Conservation (phyloP, 1,140 invertebrate genomes). For the Fopius arisanus region DNA sequence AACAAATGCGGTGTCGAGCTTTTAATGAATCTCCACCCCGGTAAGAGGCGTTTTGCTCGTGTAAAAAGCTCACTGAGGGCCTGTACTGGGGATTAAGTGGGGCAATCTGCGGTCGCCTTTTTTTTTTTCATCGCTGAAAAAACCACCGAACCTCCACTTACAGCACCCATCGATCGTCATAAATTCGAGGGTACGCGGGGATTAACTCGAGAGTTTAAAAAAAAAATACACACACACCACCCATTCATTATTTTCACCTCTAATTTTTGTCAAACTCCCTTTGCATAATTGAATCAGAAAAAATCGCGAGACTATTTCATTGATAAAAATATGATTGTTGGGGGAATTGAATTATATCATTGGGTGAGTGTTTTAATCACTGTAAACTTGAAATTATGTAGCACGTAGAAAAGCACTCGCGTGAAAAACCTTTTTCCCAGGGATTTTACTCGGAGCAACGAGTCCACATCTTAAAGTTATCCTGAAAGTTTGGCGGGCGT, state of each 20-base stretch:
- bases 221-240: not conserved
- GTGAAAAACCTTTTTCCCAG: slow-evolving; percentile 5
- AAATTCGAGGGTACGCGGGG: slow-evolving; percentile 50
- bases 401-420: not conserved
- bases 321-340: not conserved
- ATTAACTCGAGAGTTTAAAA: slow-evolving; percentile 10
- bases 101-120: slow-evolving; percentile 56
- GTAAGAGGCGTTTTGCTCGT: slow-evolving; percentile 28
- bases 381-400: slow-evolving; percentile 4
- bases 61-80: slow-evolving; percentile 26
- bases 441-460: not conserved
- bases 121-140: slow-evolving; percentile 55
- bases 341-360: not conserved
- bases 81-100: slow-evolving; percentile 54
- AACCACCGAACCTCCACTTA: slow-evolving; percentile 49
- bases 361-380: not conserved
- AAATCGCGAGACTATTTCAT: not conserved
- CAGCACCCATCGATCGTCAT: slow-evolving; percentile 60
- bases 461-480: slow-evolving; percentile 48
- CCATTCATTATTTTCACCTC: not conserved
- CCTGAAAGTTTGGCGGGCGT: slow-evolving; percentile 58
- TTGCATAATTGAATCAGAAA: not conserved
- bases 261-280: not conserved
- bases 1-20: slow-evolving; percentile 50
- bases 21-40: slow-evolving; percentile 57